Conservation (phyloP, 53 echinoderm and acorn worm species). For the Antedon mediterranea region DNA sequence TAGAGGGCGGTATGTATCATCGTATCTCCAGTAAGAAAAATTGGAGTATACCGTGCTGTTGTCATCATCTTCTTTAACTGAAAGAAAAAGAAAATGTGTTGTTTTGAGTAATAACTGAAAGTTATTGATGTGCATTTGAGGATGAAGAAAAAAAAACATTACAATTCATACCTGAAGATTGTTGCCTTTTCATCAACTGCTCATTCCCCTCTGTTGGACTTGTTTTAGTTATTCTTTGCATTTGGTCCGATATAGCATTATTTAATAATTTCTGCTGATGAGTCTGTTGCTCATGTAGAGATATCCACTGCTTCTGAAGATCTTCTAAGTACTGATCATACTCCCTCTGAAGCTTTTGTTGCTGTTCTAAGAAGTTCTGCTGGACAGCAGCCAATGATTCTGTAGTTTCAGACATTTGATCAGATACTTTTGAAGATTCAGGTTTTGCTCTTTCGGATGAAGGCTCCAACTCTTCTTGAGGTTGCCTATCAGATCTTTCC, state of each 20-base stretch:
- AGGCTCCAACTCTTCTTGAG: neutral
- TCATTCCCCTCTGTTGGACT: neutral
- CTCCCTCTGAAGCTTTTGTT: slow-evolving; percentile 33
- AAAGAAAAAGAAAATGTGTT: neutral
- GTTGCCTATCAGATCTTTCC: neutral
- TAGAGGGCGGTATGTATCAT: slow-evolving; percentile 56
- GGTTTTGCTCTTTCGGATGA: neutral
- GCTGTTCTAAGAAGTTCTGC: slow-evolving; percentile 29
- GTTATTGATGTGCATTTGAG: too few relatives aligned
- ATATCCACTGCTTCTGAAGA: slow-evolving; percentile 43
- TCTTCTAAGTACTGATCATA: slow-evolving; percentile 35
- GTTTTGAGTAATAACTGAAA: too few relatives aligned
- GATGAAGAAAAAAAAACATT: too few relatives aligned
- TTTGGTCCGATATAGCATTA: slow-evolving; percentile 35
- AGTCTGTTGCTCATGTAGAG: slow-evolving; percentile 39
- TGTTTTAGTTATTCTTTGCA: slow-evolving; percentile 21
- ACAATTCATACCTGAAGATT: neutral
- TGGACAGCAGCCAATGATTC: slow-evolving; percentile 18
- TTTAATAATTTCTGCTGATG: slow-evolving; percentile 37
- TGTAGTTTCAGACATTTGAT: slow-evolving; percentile 1
- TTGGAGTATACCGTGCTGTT: slow-evolving; percentile 46
- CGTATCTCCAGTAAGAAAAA: slow-evolving; percentile 52
- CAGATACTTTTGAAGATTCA: neutral
- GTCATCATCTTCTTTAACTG: slow-evolving; percentile 26
- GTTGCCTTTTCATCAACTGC: slow-evolving; percentile 3